Evolutionary conservation across 2,797 vertebrate species (phyloP).

Genomic region (Cynodonichthys magdalenae): DNA sequence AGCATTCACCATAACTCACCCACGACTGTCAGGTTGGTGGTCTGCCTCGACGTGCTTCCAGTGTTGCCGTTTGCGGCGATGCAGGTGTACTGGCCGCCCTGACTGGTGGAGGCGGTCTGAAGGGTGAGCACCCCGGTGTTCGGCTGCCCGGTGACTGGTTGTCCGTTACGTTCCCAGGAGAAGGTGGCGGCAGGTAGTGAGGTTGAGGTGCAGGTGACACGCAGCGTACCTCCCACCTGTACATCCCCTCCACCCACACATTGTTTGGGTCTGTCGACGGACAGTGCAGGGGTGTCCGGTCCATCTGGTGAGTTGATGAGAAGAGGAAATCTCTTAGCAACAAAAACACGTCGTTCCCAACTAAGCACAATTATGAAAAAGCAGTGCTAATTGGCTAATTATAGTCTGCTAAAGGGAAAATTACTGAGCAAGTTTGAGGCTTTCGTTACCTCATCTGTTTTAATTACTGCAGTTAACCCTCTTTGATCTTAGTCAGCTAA

Average conservation of each 20-base stretch:
- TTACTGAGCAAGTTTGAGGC: slow-evolving; percentile 11
- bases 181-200: slow-evolving; percentile 79
- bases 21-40: slow-evolving; percentile 66
- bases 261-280: slow-evolving; percentile 52
- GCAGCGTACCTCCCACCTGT: slow-evolving; percentile 69
- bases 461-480: slow-evolving; percentile 23
- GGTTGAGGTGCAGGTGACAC: slow-evolving; percentile 73
- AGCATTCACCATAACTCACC: slow-evolving; percentile 72
- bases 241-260: slow-evolving; percentile 77
- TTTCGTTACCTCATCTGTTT: slow-evolving; percentile 16
- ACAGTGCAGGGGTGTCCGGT: slow-evolving; percentile 77
- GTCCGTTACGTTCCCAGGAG: slow-evolving; percentile 72
- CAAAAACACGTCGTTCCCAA: slow-evolving; percentile 15
- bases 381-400: slow-evolving; percentile 7
- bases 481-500: slow-evolving; percentile 19
- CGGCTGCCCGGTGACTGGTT: slow-evolving; percentile 56
- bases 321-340: slow-evolving; percentile 28
- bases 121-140: slow-evolving; percentile 73
- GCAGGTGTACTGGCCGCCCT: slow-evolving; percentile 76
- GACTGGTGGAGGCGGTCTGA: slow-evolving; percentile 69
- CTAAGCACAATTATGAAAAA: slow-evolving; percentile 10
- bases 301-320: slow-evolving; percentile 70
- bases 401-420: slow-evolving; percentile 9
- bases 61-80: slow-evolving; percentile 74
- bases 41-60: slow-evolving; percentile 53